These are phyloP conservation scores for Sweltsa coloradensis DNA, from an alignment of 1,140 invertebrate species.

Conservation along the genomic window DNA sequence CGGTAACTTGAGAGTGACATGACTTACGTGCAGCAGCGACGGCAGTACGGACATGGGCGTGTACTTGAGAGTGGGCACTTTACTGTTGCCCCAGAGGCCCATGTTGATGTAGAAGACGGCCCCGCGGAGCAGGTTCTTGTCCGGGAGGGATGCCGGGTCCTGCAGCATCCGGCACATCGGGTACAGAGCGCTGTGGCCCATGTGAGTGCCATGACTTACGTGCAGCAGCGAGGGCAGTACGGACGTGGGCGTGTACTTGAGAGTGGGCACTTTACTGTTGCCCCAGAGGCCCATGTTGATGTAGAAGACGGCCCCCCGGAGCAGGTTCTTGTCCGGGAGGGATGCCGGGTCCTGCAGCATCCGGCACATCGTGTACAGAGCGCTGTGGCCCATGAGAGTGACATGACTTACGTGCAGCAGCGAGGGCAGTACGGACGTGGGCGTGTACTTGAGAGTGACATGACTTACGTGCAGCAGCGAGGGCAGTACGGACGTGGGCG, in stretches of 20 bases:
- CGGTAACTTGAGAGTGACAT: too few relatives aligned
- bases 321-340: conserved; percentile 41
- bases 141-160: conserved; percentile 35
- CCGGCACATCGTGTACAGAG: conserved; percentile 70
- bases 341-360: conserved; percentile 49
- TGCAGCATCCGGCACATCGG: conserved; percentile 71
- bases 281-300: conserved; percentile 78
- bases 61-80: conserved; percentile 60
- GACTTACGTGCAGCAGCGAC: conserved; percentile 56
- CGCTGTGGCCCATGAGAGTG: conserved; percentile 79
- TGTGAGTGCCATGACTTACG: conserved; percentile 70
- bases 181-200: conserved; percentile 76
- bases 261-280: conserved; percentile 49
- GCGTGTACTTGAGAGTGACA: too few relatives aligned
- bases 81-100: conserved; percentile 62
- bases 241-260: conserved; percentile 64
- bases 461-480: conserved; percentile 58
- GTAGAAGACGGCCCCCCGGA: conserved; percentile 78
- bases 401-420: too few relatives aligned
- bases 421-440: too few relatives aligned
- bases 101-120: conserved; percentile 81
- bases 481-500: conserved; percentile 67
- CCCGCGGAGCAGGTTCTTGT: conserved; percentile 56
- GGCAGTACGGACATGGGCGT: conserved; percentile 70
- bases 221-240: conserved; percentile 68